Evolutionary conservation across 2,888 invertebrate species (phyloP).

Genomic region (Cerastoderma edule): DNA sequence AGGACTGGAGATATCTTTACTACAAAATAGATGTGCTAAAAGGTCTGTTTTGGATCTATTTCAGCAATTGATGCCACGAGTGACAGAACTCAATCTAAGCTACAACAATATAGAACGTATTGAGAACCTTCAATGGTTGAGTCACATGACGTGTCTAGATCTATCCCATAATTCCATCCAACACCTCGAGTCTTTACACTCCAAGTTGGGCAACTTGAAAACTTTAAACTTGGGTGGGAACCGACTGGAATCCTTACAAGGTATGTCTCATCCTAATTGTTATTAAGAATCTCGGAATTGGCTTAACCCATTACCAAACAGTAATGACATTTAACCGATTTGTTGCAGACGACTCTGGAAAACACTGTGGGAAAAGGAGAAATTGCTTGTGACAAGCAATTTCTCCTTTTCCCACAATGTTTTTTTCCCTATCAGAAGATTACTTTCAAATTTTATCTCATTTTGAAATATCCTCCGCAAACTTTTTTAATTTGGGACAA

Average conservation of each 20-base stretch:
- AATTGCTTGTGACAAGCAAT: constrained; percentile 8
- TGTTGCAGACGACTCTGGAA: not conserved
- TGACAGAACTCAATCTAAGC: constrained; percentile 90
- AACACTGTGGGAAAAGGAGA: constrained; percentile 14
- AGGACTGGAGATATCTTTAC: too few relatives aligned
- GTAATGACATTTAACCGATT: constrained; percentile 9
- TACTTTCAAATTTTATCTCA: too few relatives aligned
- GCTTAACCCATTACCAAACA: not conserved
- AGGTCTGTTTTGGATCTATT: too few relatives aligned
- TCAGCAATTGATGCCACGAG: constrained; percentile 82
- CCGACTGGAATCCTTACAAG: constrained; percentile 86
- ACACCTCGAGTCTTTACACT: constrained; percentile 88
- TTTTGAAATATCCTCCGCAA: too few relatives aligned
- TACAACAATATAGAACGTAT: constrained; percentile 91
- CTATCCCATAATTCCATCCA: constrained; percentile 91
- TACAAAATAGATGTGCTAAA: too few relatives aligned
- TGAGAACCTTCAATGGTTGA: constrained; percentile 90
- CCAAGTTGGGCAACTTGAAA: constrained; percentile 94
- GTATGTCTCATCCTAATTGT: constrained; percentile 59
- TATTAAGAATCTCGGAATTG: not conserved
- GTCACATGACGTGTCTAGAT: constrained; percentile 90
- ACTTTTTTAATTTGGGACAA: too few relatives aligned
- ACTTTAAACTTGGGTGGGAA: constrained; percentile 94
- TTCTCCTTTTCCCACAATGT: constrained; percentile 6
- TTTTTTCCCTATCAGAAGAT: too few relatives aligned